Conservation (phyloP, 2,113 vertebrate genomes). For the Syrmaticus mikado region DNA sequence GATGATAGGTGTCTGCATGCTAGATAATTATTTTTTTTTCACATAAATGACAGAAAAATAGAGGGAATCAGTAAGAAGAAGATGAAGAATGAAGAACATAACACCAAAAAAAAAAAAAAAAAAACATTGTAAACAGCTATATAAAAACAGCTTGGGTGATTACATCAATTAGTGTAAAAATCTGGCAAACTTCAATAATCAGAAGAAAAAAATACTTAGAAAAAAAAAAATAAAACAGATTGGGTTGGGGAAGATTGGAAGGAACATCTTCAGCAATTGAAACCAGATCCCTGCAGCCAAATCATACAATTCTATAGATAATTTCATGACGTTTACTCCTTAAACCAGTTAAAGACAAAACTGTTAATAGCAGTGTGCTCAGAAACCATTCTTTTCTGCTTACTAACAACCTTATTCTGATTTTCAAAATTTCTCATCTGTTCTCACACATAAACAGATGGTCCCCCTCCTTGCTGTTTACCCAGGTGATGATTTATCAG, state of each 20-base stretch:
- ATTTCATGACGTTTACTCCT: background rate
- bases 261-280: too few relatives aligned
- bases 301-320: background rate
- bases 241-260: too few relatives aligned
- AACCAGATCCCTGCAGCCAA: background rate
- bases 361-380: background rate
- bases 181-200: background rate
- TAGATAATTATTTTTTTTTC: background rate
- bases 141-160: background rate
- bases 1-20: background rate
- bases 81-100: background rate
- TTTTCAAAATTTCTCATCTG: background rate
- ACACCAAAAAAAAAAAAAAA: background rate
- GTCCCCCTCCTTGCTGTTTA: background rate
- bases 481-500: background rate
- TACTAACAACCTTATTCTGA: background rate
- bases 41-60: background rate
- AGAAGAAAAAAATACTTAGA: background rate
- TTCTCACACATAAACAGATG: background rate
- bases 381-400: background rate
- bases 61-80: background rate
- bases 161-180: background rate
- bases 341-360: background rate
- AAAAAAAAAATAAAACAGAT: background rate
- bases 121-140: background rate